Evolutionary conservation across 1,140 invertebrate genomes (phyloP), one percentile per base, ranked within the genome.

Genomic region (Aphelinus atriplicis): DNA sequence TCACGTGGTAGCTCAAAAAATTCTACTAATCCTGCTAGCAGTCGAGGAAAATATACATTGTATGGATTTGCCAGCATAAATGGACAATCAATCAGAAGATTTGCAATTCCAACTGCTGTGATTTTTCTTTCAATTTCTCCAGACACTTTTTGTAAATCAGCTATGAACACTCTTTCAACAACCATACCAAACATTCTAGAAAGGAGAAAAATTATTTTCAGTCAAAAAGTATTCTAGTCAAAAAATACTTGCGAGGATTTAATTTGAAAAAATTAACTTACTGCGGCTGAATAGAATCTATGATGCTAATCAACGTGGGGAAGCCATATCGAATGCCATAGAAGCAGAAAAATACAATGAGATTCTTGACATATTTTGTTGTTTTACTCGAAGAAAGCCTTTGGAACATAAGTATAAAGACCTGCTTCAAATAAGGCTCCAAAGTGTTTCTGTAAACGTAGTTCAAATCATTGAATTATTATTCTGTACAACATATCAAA

Each of bases 171-270:
- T 66, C 95, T 93, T 82, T 98, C 96, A 53, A 97, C 80, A 10
- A 99, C 94, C 96, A 98, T 98, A 47, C 91, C 92, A 89, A 98
- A 98, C 94, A 99, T 96, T 81, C 94, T 95, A 83, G 7, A 88
- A 89, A 83, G 66, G 79, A 81, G 66, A 75, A 61, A 73, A 75
- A 69, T 71, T 57, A 46, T 75, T 61, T 43, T 43, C 42, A 42
- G 45, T 61, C 42, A 61, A 61, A 43, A 61, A 61, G 3, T 42
- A 63, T 5, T 63, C 47, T 46, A 55, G 42, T n/a, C 9, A 45
- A 57, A 68, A 42, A n/a, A 26, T 57, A 9, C 9, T 48, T 43
- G n/a, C 43, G 5, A 47, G 6, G 10, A 50, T 60, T 51, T 53
- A 43, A 58, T 57, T 57, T 47, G 58, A 61, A 58, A 42, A 42